Evolutionary conservation across 1,140 invertebrate species (phyloP).

Genomic region (Spodoptera litura): DNA sequence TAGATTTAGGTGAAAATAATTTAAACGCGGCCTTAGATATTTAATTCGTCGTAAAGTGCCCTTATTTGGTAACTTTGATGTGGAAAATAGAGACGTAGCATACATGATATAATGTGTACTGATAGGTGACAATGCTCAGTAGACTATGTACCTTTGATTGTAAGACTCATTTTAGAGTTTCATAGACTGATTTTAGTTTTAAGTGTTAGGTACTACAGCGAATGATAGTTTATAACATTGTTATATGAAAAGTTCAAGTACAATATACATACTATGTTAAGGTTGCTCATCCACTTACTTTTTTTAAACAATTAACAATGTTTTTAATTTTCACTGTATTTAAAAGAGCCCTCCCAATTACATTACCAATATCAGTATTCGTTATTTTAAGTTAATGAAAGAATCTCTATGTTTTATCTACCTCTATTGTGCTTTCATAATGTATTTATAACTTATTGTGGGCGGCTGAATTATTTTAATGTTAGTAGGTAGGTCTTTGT

Average conservation of each 20-base stretch:
- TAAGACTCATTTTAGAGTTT: slow-evolving; percentile 78
- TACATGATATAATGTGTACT: slow-evolving; percentile 39
- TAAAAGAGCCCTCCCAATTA: slow-evolving; percentile 22
- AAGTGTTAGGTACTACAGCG: slow-evolving; percentile 71
- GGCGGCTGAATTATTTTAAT: slow-evolving; percentile 63
- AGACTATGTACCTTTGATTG: slow-evolving; percentile 58
- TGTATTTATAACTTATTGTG: slow-evolving; percentile 77
- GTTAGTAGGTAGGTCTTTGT: slow-evolving; percentile 62
- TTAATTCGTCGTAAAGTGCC: slow-evolving; percentile 20
- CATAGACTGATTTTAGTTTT: slow-evolving; percentile 80
- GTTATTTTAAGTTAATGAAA: slow-evolving; percentile 74
- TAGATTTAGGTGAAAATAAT: background rate
- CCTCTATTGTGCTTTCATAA: slow-evolving; percentile 81
- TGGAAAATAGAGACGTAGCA: slow-evolving; percentile 3
- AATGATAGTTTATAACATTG: slow-evolving; percentile 63
- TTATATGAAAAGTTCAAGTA: slow-evolving; percentile 49
- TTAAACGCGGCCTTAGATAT: slow-evolving; percentile 25
- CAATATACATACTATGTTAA: slow-evolving; percentile 35
- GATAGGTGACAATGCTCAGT: slow-evolving; percentile 64
- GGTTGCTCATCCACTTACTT: slow-evolving; percentile 32
- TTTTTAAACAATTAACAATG: slow-evolving; percentile 9
- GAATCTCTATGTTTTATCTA: slow-evolving; percentile 83
- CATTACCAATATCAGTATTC: slow-evolving; percentile 83
- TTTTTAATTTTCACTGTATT: slow-evolving; percentile 32
- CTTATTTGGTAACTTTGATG: slow-evolving; percentile 29